Percentiles rank a stretch among this genome's conserved stretches.
phyloP scores from a whole-genome alignment of 2,113 vertebrate genomes.

The Ceyx cyanopectus region DNA sequence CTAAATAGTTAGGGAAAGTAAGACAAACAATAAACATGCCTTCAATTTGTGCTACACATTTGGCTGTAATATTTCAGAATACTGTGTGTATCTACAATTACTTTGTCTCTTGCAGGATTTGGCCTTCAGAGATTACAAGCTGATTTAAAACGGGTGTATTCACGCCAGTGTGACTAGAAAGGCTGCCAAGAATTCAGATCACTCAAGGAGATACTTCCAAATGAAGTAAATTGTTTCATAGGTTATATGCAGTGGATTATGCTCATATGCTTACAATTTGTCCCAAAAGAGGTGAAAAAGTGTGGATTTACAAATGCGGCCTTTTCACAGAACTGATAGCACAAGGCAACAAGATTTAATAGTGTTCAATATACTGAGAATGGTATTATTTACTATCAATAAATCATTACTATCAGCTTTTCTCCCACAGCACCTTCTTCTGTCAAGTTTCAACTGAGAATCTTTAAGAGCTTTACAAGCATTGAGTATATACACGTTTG shows the following conservation, averaged over 20 bases:
- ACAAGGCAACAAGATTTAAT: not conserved
- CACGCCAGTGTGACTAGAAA: not conserved
- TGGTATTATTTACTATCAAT: not conserved
- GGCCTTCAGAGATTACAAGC: slow-evolving; percentile 19
- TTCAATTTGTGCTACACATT: slow-evolving; percentile 29
- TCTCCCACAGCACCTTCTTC: not conserved
- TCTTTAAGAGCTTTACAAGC: not conserved
- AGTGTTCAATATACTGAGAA: not conserved
- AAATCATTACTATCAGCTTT: slow-evolving; percentile 12
- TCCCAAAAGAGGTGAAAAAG: slow-evolving; percentile 22
- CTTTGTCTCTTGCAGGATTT: not conserved
- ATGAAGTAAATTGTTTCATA: slow-evolving; percentile 33
- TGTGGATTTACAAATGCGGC: not conserved
- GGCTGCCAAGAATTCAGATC: slow-evolving; percentile 17
- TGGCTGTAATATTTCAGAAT: slow-evolving; percentile 31
- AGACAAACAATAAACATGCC: slow-evolving; percentile 39
- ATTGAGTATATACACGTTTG: not conserved
- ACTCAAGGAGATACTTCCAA: slow-evolving; percentile 17
- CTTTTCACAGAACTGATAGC: not conserved
- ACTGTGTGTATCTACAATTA: not conserved
- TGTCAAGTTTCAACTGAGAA: not conserved
- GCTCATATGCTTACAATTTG: slow-evolving; percentile 32
- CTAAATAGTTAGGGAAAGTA: slow-evolving; percentile 28
- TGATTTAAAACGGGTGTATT: slow-evolving; percentile 41
- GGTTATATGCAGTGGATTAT: not conserved